A percentile compares a stretch with the other conserved stretches of the same genome.
Conservation (phyloP, 2,113 vertebrate genomes). For the Campylorhamphus procurvoides region DNA sequence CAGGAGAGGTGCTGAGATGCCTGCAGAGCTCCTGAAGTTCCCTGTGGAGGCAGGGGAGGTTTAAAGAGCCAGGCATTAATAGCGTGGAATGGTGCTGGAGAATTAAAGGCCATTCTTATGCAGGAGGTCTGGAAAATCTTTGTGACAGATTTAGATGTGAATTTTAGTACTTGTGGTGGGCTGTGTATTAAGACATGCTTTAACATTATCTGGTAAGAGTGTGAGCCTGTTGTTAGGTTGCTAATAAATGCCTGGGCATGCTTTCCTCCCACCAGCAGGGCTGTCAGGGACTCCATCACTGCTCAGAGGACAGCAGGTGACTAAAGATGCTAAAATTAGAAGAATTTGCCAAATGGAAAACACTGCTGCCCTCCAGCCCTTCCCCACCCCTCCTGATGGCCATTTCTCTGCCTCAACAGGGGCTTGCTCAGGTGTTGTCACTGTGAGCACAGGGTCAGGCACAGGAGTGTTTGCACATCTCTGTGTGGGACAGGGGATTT, state of each 20-base stretch:
- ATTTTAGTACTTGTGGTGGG: slow-evolving; percentile 37
- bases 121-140: slow-evolving; percentile 29
- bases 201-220: slow-evolving; percentile 25
- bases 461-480: background rate
- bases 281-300: background rate
- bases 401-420: background rate
- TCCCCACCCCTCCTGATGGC: background rate
- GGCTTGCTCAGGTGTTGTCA: background rate
- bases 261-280: slow-evolving; percentile 12
- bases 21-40: background rate
- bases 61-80: background rate
- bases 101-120: slow-evolving; percentile 16
- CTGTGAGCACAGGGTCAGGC: background rate
- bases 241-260: slow-evolving; percentile 15
- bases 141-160: slow-evolving; percentile 16
- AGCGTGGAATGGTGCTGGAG: background rate
- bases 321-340: slow-evolving; percentile 1
- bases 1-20: background rate
- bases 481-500: background rate
- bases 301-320: background rate
- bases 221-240: background rate
- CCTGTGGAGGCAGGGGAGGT: background rate
- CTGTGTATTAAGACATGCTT: slow-evolving; percentile 19
- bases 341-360: background rate
- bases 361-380: background rate